These are phyloP conservation scores for Lysandra bellargus DNA, from an alignment of 2,888 invertebrate species.

Conservation along the genomic window DNA sequence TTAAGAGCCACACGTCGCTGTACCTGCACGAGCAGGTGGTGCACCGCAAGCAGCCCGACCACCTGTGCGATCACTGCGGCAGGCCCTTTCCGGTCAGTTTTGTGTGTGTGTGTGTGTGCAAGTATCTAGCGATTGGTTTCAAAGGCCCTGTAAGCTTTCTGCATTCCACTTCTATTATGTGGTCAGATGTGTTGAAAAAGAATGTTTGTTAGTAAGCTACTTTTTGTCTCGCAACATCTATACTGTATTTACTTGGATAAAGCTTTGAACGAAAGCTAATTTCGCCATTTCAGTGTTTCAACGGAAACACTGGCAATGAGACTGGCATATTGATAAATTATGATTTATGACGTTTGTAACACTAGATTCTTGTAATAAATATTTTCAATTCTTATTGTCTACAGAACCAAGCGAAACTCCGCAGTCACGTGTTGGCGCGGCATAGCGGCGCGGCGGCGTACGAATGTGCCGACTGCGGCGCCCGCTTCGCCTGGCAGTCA, in stretches of 20 bases:
- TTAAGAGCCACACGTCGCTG: conserved; percentile 66
- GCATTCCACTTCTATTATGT: neutral
- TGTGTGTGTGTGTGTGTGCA: neutral
- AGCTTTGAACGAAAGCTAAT: too few relatives aligned
- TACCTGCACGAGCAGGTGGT: conserved; percentile 66
- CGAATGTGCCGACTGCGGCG: conserved; percentile 54
- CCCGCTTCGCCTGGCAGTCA: conserved; percentile 66
- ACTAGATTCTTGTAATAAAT: too few relatives aligned
- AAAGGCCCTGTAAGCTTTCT: neutral
- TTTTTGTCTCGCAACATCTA: too few relatives aligned
- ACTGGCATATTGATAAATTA: too few relatives aligned
- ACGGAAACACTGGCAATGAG: too few relatives aligned
- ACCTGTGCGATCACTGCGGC: conserved; percentile 68
- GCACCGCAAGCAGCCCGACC: conserved; percentile 53
- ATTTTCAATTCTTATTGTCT: neutral
- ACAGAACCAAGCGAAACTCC: conserved; percentile 65
- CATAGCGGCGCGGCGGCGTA: conserved; percentile 58
- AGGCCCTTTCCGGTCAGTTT: conserved; percentile 60
- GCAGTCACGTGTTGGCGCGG: conserved; percentile 57
- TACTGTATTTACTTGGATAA: too few relatives aligned
- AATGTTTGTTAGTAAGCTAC: too few relatives aligned
- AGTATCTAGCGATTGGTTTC: too few relatives aligned
- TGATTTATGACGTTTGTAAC: too few relatives aligned
- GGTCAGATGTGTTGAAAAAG: too few relatives aligned
- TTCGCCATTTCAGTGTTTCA: too few relatives aligned